Evolutionary conservation across 2,888 invertebrate genomes (phyloP).

Genomic region (Rhamphomyia laevipes): DNA sequence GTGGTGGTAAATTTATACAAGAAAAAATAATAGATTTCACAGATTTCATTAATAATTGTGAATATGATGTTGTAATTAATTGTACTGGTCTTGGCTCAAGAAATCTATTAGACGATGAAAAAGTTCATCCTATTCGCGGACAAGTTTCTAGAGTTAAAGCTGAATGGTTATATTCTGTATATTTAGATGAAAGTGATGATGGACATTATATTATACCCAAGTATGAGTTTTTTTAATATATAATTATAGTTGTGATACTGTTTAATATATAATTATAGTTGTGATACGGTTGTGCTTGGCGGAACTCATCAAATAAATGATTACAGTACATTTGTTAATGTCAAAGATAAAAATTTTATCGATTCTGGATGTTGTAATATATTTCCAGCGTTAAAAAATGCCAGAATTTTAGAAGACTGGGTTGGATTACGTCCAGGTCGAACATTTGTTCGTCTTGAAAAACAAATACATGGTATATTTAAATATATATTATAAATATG

Average conservation of each 20-base stretch:
- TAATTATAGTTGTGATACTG: not conserved
- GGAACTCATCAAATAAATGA: slow-evolving; percentile 62
- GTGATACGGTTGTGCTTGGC: slow-evolving; percentile 54
- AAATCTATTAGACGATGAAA: slow-evolving; percentile 47
- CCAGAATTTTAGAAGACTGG: slow-evolving; percentile 46
- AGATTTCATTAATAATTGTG: slow-evolving; percentile 30
- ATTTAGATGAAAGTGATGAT: slow-evolving; percentile 47
- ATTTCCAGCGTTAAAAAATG: slow-evolving; percentile 48
- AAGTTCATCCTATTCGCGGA: slow-evolving; percentile 57
- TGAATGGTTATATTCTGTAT: slow-evolving; percentile 49
- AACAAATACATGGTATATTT: slow-evolving; percentile 33
- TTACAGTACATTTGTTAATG: slow-evolving; percentile 43
- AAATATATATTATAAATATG: slow-evolving; percentile 1
- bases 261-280: slow-evolving; percentile 33
- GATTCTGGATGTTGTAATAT: slow-evolving; percentile 47
- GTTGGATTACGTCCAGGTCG: slow-evolving; percentile 67
- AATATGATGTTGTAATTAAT: slow-evolving; percentile 62
- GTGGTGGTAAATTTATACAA: slow-evolving; percentile 45
- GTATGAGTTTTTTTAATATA: slow-evolving; percentile 36
- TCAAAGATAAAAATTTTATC: slow-evolving; percentile 49
- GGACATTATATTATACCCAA: slow-evolving; percentile 69
- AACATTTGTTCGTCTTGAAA: slow-evolving; percentile 49
- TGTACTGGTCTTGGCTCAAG: slow-evolving; percentile 59
- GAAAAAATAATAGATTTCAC: slow-evolving; percentile 44
- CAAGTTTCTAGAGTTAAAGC: slow-evolving; percentile 60